Evolutionary conservation across 2,113 vertebrate genomes (phyloP).

Genomic region (Geococcyx californianus): DNA sequence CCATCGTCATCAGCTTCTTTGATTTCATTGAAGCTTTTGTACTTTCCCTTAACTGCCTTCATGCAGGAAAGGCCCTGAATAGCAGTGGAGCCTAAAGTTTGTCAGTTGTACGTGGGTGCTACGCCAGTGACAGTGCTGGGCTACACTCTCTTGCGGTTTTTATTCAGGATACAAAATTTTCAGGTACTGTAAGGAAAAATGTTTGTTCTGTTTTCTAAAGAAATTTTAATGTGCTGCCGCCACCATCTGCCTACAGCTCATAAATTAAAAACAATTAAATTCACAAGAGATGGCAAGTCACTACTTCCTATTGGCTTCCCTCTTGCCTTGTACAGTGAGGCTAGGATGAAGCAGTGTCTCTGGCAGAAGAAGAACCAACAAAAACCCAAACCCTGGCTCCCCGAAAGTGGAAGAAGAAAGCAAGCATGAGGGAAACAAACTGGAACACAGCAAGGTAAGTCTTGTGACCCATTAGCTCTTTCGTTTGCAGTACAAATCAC

Average conservation of each 20-base stretch:
- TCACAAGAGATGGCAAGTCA: not conserved
- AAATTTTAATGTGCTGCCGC: not conserved
- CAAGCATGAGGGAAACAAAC: not conserved
- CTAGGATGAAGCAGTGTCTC: not conserved
- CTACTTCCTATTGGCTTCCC: not conserved
- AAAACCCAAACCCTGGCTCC: not conserved
- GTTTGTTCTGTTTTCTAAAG: not conserved
- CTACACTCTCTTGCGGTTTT: not conserved
- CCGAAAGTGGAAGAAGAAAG: not conserved
- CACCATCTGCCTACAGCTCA: not conserved
- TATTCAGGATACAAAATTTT: not conserved
- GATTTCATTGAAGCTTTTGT: not conserved
- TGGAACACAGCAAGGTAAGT: not conserved
- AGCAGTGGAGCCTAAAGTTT: rapidly evolving
- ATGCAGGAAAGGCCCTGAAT: not conserved
- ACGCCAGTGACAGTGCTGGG: rapidly evolving
- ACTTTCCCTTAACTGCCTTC: not conserved
- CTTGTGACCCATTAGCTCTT: not conserved
- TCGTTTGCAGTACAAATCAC: slow-evolving; percentile 29
- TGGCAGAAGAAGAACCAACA: not conserved
- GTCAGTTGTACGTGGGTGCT: not conserved
- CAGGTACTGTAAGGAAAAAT: not conserved
- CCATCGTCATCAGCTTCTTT: not conserved
- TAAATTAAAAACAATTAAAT: not conserved
- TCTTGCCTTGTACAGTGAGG: not conserved